Conservation (phyloP, 2,888 invertebrate species). For the Oxycera nigricornis region DNA sequence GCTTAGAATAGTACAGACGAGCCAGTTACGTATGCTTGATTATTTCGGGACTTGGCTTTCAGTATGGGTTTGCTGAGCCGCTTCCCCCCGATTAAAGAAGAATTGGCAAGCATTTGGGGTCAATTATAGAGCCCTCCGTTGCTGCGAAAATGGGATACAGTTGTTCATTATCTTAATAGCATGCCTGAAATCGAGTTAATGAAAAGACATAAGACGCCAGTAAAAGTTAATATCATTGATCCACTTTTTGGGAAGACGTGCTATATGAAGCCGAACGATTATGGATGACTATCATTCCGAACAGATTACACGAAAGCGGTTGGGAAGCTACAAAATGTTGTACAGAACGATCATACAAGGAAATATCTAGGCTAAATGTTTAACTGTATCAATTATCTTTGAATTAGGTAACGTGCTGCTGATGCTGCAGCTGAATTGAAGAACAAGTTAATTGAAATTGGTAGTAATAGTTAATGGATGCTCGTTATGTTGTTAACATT, state of each 20-base stretch:
- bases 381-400: too few relatives aligned
- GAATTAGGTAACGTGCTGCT: too few relatives aligned
- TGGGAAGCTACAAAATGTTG: too few relatives aligned
- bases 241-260: slow-evolving; percentile 10
- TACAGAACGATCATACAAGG: background rate
- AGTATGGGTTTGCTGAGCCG: background rate
- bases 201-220: background rate
- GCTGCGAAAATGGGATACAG: slow-evolving; percentile 7
- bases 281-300: background rate
- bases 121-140: background rate
- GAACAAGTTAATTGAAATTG: too few relatives aligned
- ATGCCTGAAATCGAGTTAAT: background rate
- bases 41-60: slow-evolving; percentile 24
- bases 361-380: background rate
- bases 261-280: background rate
- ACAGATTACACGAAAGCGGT: background rate
- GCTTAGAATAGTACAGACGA: background rate
- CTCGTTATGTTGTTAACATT: too few relatives aligned
- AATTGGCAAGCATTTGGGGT: background rate
- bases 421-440: too few relatives aligned
- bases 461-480: too few relatives aligned
- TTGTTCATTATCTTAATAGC: background rate
- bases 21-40: slow-evolving; percentile 10
- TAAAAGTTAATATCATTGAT: slow-evolving; percentile 31
- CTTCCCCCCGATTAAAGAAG: background rate